Percentiles rank a stretch among this genome's conserved stretches.
Conservation (phyloP, 53 echinoderm and acorn worm genomes). For the Hippasteria phrygiana region DNA sequence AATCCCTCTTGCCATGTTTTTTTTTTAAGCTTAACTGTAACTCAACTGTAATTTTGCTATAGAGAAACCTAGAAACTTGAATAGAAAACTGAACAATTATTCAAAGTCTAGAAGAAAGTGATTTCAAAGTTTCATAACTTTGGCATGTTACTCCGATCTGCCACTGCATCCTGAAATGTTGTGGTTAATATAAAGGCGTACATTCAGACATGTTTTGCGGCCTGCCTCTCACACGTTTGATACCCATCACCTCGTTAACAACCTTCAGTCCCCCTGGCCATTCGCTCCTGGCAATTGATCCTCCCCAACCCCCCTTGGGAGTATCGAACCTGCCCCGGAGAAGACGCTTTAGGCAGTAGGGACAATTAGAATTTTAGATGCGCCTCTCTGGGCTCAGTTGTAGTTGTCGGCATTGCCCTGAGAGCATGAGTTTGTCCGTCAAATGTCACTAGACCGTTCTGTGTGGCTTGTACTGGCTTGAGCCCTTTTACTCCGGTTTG, state of each 20-base stretch:
- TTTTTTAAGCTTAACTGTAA: no score
- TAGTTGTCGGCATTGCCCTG: no score
- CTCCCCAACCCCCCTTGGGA: background rate
- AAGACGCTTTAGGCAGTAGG: background rate
- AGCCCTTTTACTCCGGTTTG: no score
- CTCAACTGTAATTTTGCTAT: no score
- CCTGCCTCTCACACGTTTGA: background rate
- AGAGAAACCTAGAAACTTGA: no score
- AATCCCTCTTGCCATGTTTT: no score
- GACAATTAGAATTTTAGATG: conserved; percentile 42
- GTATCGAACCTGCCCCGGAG: background rate
- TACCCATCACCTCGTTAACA: conserved; percentile 5
- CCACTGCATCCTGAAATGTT: background rate
- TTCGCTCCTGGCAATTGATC: background rate
- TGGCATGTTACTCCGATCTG: no score
- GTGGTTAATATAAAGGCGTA: background rate
- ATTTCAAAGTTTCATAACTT: no score
- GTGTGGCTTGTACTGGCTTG: background rate
- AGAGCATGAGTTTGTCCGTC: no score
- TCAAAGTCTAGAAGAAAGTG: no score
- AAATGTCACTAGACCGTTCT: no score
- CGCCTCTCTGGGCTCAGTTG: background rate
- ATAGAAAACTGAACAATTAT: no score
- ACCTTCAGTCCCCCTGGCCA: background rate
- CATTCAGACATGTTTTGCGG: background rate